A percentile compares a stretch with the other conserved stretches of the same genome.
Conservation (phyloP, 2,888 invertebrate genomes). For the Acrobasis repandana region DNA sequence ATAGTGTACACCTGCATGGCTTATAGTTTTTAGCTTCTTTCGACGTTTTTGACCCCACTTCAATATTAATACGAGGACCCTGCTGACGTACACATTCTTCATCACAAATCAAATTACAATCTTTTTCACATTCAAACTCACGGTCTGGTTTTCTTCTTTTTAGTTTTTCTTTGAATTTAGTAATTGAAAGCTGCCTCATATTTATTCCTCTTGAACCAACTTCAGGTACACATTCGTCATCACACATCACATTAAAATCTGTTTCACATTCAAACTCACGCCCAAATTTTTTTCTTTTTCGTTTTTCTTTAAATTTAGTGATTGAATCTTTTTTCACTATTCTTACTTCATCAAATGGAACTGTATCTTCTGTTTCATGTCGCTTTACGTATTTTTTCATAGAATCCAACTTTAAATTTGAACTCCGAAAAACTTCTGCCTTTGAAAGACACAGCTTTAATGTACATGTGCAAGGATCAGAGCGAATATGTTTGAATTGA, state of each 20-base stretch:
- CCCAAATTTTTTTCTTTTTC: slow-evolving; percentile 34
- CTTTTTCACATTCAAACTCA: not conserved
- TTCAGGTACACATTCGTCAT: slow-evolving; percentile 43
- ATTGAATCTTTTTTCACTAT: slow-evolving; percentile 46
- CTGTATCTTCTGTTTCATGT: not conserved
- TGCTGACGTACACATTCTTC: too few species aligned
- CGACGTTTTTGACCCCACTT: not conserved
- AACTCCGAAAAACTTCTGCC: not conserved
- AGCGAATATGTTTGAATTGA: slow-evolving; percentile 50
- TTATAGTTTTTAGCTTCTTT: not conserved
- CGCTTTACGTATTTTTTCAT: slow-evolving; percentile 16
- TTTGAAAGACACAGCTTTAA: slow-evolving; percentile 39
- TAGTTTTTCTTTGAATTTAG: too few species aligned
- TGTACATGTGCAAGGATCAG: slow-evolving; percentile 59
- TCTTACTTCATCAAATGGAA: not conserved
- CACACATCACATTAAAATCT: slow-evolving; percentile 42
- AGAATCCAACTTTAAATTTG: slow-evolving; percentile 22
- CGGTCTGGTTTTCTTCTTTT: not conserved
- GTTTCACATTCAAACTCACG: slow-evolving; percentile 44
- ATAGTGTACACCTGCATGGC: not conserved
- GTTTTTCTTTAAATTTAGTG: slow-evolving; percentile 43
- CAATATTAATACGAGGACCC: not conserved
- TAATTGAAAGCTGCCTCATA: slow-evolving; percentile 16
- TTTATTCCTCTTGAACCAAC: slow-evolving; percentile 43
- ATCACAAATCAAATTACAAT: too few species aligned